A percentile compares a stretch with the other conserved stretches of the same genome.
phyloP scores from a whole-genome alignment of 2,113 vertebrate genomes.

The Pongo abelii region DNA sequence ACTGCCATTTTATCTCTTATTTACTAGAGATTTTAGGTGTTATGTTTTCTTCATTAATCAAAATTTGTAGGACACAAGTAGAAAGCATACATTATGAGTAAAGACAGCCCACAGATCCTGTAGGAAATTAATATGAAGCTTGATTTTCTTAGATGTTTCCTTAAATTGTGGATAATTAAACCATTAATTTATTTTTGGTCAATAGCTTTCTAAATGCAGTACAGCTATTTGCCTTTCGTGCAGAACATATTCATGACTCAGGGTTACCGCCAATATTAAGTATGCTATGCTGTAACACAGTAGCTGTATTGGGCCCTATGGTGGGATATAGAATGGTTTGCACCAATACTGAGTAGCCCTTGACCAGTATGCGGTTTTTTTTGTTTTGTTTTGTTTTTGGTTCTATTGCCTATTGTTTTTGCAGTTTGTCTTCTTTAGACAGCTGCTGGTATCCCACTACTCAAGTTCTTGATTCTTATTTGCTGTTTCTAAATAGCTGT shows the following conservation, averaged over 20 bases:
- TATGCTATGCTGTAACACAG: neutral
- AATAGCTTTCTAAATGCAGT: slow-evolving; percentile 13
- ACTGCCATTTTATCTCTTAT: slow-evolving; percentile 3
- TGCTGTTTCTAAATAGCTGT: slow-evolving; percentile 27
- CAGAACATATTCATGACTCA: neutral
- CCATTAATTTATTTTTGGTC: slow-evolving; percentile 7
- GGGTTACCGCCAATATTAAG: neutral
- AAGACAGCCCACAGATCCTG: neutral
- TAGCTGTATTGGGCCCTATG: neutral
- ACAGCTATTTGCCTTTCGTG: neutral
- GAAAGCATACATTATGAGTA: slow-evolving; percentile 4
- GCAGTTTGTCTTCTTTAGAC: neutral
- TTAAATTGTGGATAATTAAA: slow-evolving; percentile 34
- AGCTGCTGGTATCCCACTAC: neutral
- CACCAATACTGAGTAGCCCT: neutral
- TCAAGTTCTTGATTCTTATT: slow-evolving; percentile 15
- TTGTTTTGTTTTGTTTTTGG: no score
- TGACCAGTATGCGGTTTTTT: neutral
- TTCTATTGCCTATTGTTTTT: neutral
- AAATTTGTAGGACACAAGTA: neutral
- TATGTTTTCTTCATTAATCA: slow-evolving; percentile 21
- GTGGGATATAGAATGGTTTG: neutral
- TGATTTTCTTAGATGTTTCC: slow-evolving; percentile 3
- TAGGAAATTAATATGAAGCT: slow-evolving; percentile 27
- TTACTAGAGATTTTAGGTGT: slow-evolving; percentile 21